Conservation (phyloP, 2,797 vertebrate genomes). For the Crenuchus spilurus region DNA sequence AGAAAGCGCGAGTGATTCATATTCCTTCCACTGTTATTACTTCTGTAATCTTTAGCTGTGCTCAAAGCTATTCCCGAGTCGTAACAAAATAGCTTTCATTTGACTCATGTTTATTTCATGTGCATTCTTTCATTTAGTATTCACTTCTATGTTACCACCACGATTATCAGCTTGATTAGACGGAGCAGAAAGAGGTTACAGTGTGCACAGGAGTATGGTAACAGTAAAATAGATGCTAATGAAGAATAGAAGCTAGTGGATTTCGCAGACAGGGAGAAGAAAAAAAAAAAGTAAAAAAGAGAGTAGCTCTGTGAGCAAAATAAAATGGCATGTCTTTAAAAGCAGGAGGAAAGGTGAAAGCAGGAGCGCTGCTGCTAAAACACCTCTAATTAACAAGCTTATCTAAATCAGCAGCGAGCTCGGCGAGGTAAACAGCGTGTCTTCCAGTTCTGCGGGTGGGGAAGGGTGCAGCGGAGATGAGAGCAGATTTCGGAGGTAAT, state of each 20-base stretch:
- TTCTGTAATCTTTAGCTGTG: background rate
- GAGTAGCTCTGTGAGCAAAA: background rate
- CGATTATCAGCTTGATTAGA: constrained; percentile 9
- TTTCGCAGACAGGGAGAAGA: background rate
- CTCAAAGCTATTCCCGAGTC: background rate
- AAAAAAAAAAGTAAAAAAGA: background rate
- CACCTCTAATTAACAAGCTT: constrained; percentile 36
- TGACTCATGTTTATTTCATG: constrained; percentile 10
- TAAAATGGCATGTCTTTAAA: constrained; percentile 19
- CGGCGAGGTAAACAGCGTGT: constrained; percentile 42
- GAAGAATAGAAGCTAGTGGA: background rate
- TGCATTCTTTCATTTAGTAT: background rate
- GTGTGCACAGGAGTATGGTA: background rate
- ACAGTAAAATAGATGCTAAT: background rate
- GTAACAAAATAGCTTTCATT: background rate
- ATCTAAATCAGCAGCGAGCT: constrained; percentile 40
- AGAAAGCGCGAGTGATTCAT: background rate
- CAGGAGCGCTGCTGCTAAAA: constrained; percentile 2
- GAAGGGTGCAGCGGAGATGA: constrained; percentile 24
- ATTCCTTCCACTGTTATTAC: background rate
- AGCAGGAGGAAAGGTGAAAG: constrained; percentile 16
- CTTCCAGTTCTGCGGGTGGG: constrained; percentile 27
- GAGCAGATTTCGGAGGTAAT: constrained; percentile 41
- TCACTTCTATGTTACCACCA: background rate
- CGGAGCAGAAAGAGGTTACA: background rate